These are phyloP conservation scores for Sylvietta virens DNA, from an alignment of 2,113 vertebrate species.

Conservation along the genomic window DNA sequence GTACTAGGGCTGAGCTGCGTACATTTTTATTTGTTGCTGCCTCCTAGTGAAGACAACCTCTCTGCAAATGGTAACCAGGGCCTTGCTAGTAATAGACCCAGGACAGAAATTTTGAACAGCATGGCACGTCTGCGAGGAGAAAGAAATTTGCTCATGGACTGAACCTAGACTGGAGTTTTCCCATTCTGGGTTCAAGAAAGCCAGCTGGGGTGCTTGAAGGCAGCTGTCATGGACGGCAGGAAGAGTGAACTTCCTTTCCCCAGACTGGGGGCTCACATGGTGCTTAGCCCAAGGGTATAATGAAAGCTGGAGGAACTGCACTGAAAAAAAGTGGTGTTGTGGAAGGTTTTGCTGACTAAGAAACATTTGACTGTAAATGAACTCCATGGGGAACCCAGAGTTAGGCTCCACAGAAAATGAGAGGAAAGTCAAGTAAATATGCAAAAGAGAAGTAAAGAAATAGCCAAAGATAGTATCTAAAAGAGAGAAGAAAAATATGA, in stretches of 20 bases:
- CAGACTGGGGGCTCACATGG: neutral
- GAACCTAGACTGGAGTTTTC: neutral
- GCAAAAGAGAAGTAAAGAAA: constrained; percentile 8
- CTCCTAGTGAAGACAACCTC: neutral
- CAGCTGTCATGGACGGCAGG: constrained; percentile 31
- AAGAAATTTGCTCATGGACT: neutral
- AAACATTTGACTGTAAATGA: constrained; percentile 16
- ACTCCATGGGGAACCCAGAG: neutral
- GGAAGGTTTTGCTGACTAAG: constrained; percentile 13
- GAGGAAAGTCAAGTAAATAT: neutral
- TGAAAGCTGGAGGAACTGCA: neutral
- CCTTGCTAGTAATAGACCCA: neutral
- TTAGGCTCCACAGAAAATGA: neutral
- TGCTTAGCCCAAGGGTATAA: constrained; percentile 41
- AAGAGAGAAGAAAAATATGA: neutral
- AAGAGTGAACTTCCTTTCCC: constrained; percentile 54
- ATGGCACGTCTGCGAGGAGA: neutral
- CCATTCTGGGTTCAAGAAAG: neutral
- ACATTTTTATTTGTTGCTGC: neutral
- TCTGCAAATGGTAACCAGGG: neutral
- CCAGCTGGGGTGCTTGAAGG: constrained; percentile 29
- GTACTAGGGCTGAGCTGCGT: neutral
- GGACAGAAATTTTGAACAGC: neutral
- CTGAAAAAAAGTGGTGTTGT: constrained; percentile 26
- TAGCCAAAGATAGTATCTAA: neutral